Evolutionary conservation across 2,888 invertebrate genomes (phyloP), one percentile per base, ranked within the genome.

Genomic region (Drosophila neotestacea): DNA sequence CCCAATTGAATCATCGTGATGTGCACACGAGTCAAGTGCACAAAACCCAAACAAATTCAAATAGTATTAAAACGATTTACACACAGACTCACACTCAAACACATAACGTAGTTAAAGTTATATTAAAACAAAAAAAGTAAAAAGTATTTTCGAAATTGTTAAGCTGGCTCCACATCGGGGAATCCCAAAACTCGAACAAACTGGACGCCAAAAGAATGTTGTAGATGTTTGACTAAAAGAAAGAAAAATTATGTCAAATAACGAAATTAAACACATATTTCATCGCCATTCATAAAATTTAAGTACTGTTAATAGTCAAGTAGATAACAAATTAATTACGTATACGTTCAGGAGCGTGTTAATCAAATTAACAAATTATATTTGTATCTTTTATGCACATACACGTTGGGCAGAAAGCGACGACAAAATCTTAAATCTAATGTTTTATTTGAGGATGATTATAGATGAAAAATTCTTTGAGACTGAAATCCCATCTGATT

Each of bases 61-160:
- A 76, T 73, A 76, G 76, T 76, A 76, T 76, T 76, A 77, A 63
- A 63, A 66, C 61, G 56, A 70, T 70, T 60, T 65, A 75, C 70
- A 69, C 28, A 48, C 30, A 54, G 50, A 54, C 27, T 56, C n/a
- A 41, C 51, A 54, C 36, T 39, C 38, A 60, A 50, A 68, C 44
- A 54, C 11, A 44, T 22, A 30, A 22, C 22, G n/a, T 41, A 30
- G 39, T 39, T 13, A 13, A 34, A 36, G 32, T 32, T 32, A 32
- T 6, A 32, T 6, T 27, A 30, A 42, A 16, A 42, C 52, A 56
- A 42, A 44, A 36, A 32, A 28, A 27, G 27, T 1, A 9, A 56
- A 28, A 46, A 56, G 56, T 56, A 56, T 56, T 56, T 56, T 46
- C 27, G 27, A 56, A 46, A 30, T 30, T n/a, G n/a, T n/a, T n/a